Conservation (phyloP, 2,113 vertebrate genomes). For the Atherinomorus stipes region DNA sequence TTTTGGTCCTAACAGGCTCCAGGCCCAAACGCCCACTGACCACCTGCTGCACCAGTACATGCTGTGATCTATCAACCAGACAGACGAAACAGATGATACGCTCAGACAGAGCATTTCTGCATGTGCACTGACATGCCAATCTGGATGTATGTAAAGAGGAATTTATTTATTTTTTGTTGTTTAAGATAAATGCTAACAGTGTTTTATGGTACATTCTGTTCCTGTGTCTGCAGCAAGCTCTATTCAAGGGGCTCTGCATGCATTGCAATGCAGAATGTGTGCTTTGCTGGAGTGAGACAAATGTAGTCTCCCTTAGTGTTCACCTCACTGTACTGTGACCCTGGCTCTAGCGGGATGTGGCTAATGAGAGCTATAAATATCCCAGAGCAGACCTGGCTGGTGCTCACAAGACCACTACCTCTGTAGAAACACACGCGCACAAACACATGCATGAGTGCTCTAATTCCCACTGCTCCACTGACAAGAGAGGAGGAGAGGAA, state of each 20-base stretch:
- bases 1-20: background rate
- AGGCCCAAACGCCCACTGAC: constrained; percentile 40
- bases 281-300: constrained; percentile 32
- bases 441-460: constrained; percentile 14
- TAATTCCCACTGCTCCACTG: constrained; percentile 15
- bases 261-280: constrained; percentile 6
- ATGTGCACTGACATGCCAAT: constrained; percentile 12
- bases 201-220: constrained; percentile 22
- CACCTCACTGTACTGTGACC: constrained; percentile 59
- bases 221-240: background rate
- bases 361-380: constrained; percentile 79
- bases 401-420: constrained; percentile 26
- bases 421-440: constrained; percentile 14
- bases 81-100: constrained; percentile 50
- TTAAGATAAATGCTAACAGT: background rate
- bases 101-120: constrained; percentile 4
- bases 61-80: constrained; percentile 44
- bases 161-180: constrained; percentile 6
- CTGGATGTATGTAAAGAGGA: background rate
- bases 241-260: background rate
- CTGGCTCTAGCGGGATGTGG: constrained; percentile 64
- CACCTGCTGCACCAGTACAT: constrained; percentile 62
- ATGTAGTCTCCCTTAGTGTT: constrained; percentile 28
- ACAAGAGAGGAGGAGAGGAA: constrained; percentile 6
- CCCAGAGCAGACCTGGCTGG: constrained; percentile 48